phyloP scores from a whole-genome alignment of 1,140 invertebrate species.

The Tetragnatha versicolor region DNA sequence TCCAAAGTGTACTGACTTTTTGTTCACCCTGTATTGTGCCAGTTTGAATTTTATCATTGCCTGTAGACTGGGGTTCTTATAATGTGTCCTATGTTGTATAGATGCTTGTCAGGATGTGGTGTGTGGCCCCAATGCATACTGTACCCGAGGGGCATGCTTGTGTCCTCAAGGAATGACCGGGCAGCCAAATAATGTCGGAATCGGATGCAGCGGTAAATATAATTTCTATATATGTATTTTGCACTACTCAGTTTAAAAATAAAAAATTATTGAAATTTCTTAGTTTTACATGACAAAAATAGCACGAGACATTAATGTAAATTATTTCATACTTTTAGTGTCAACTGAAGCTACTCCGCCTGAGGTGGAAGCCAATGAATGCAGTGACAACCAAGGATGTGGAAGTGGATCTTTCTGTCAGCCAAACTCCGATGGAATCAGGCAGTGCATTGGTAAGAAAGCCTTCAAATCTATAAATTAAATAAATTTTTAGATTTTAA shows the following conservation, averaged over 20 bases:
- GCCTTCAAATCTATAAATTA: background rate
- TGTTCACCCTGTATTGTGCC: too few species aligned
- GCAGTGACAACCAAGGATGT: constrained; percentile 55
- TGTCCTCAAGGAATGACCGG: constrained; percentile 82
- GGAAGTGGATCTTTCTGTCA: constrained; percentile 43
- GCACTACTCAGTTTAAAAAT: background rate
- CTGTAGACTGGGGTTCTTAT: too few species aligned
- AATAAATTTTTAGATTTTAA: background rate
- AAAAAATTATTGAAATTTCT: background rate
- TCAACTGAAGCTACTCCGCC: constrained; percentile 44
- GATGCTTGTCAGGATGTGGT: constrained; percentile 51
- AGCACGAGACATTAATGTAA: too few species aligned
- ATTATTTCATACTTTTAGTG: background rate
- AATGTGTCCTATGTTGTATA: background rate
- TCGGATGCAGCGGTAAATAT: constrained; percentile 58
- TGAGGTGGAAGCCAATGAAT: constrained; percentile 23
- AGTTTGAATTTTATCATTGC: too few species aligned
- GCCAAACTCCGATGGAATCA: constrained; percentile 39
- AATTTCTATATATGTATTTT: background rate
- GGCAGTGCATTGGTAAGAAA: constrained; percentile 51
- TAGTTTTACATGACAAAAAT: background rate
- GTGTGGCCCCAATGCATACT: constrained; percentile 88
- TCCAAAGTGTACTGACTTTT: too few species aligned
- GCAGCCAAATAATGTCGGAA: constrained; percentile 72
- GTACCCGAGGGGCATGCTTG: constrained; percentile 80